These are phyloP conservation scores for Malthinus flaveolus DNA, from an alignment of 2,888 invertebrate genomes.

Conservation along the genomic window DNA sequence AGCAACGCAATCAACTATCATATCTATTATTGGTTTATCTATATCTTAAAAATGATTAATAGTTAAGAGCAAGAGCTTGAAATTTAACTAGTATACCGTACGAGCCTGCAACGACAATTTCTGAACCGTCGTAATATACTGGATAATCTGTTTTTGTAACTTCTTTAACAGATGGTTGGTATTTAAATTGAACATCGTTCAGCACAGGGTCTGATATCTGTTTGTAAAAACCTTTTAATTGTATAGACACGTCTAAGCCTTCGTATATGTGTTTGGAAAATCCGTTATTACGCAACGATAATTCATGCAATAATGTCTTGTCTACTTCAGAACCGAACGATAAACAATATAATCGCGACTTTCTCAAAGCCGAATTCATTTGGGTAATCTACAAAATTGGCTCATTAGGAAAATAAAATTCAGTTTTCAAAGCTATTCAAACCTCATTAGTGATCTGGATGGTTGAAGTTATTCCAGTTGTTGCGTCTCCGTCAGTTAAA, in stretches of 20 bases:
- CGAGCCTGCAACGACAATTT: slow-evolving; percentile 65
- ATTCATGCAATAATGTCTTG: slow-evolving; percentile 65
- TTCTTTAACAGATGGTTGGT: slow-evolving; percentile 61
- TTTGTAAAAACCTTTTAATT: slow-evolving; percentile 68
- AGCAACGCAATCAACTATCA: background rate
- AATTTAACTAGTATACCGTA: slow-evolving; percentile 30
- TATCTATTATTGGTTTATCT: background rate
- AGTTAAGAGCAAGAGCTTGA: too few species aligned
- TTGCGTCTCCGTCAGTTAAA: slow-evolving; percentile 69
- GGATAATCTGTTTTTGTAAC: slow-evolving; percentile 62
- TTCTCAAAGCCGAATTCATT: slow-evolving; percentile 55
- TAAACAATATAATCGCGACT: slow-evolving; percentile 63
- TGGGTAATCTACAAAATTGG: slow-evolving; percentile 48
- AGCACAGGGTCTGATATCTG: slow-evolving; percentile 71
- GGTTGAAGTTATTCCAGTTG: slow-evolving; percentile 60
- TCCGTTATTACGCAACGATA: slow-evolving; percentile 68
- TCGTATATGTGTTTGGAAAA: slow-evolving; percentile 74
- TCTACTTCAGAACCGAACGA: slow-evolving; percentile 74
- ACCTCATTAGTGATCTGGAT: slow-evolving; percentile 31
- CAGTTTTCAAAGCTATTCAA: background rate
- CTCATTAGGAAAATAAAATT: slow-evolving; percentile 13
- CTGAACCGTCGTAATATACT: slow-evolving; percentile 64
- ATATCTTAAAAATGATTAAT: background rate
- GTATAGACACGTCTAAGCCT: slow-evolving; percentile 69
- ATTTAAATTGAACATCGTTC: slow-evolving; percentile 66